A percentile compares a stretch with the other conserved stretches of the same genome.
Evolutionary conservation across 1,140 invertebrate species (phyloP).

Genomic region (Lerema accius): DNA sequence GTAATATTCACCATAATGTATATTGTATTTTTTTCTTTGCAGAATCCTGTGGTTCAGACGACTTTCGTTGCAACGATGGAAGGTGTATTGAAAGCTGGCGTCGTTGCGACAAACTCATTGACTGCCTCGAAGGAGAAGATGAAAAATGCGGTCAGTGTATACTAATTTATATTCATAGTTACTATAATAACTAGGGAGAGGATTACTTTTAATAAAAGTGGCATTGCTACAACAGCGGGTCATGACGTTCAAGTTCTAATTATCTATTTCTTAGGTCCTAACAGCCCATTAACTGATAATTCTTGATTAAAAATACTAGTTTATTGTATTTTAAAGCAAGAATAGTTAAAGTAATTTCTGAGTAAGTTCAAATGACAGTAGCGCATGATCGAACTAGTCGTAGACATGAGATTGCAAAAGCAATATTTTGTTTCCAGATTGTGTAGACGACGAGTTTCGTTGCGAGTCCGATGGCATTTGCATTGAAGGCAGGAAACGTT

Average conservation of each 20-base stretch:
- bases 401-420: conserved; percentile 6
- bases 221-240: no score
- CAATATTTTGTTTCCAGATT: conserved; percentile 51
- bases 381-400: background rate
- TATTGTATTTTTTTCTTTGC: conserved; percentile 57
- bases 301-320: background rate
- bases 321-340: no score
- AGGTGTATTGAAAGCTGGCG: conserved; percentile 85
- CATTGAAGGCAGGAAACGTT: conserved; percentile 86
- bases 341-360: no score
- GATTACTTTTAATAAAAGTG: no score
- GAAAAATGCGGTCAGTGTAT: conserved; percentile 84
- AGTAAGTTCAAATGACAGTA: no score
- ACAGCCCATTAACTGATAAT: conserved; percentile 5
- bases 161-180: no score
- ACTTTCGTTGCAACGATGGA: conserved; percentile 86
- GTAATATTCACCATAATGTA: no score
- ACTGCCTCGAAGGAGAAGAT: conserved; percentile 89
- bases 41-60: conserved; percentile 84
- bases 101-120: conserved; percentile 86
- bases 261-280: no score
- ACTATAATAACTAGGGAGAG: no score
- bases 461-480: conserved; percentile 80
- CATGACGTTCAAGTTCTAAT: no score
- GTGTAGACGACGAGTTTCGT: conserved; percentile 63